Evolutionary conservation across 2,888 invertebrate genomes (phyloP).

Genomic region (Tetropium fuscum): DNA sequence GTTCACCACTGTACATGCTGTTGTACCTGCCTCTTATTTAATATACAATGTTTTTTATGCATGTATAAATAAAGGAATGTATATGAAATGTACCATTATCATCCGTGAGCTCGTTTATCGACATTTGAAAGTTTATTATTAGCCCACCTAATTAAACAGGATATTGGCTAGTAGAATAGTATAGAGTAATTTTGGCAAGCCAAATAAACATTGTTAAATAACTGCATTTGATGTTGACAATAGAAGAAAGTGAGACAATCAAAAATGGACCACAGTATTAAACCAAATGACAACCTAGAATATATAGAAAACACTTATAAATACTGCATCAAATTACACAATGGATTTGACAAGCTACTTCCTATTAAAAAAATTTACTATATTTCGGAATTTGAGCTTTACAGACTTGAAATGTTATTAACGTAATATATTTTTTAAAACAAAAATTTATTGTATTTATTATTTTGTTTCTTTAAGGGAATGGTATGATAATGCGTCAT

Average conservation of each 20-base stretch:
- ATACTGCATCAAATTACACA: conserved; percentile 45
- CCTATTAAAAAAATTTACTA: conserved; percentile 47
- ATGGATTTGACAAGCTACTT: conserved; percentile 45
- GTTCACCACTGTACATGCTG: too few relatives aligned
- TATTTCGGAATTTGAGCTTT: conserved; percentile 47
- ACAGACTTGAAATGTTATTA: conserved; percentile 45
- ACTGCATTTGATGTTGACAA: not conserved
- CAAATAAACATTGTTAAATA: not conserved
- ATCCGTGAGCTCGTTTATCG: too few relatives aligned
- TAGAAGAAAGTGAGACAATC: conserved; percentile 25
- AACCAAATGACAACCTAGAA: conserved; percentile 34
- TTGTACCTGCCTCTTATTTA: too few relatives aligned
- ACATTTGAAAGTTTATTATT: conserved; percentile 4
- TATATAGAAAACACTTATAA: conserved; percentile 44
- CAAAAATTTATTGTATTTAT: not conserved
- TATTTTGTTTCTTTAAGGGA: conserved; percentile 69
- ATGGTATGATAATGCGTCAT: conserved; percentile 91
- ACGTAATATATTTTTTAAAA: conserved; percentile 43
- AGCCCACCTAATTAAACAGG: conserved; percentile 3
- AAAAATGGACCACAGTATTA: conserved; percentile 22
- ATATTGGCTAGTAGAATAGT: not conserved
- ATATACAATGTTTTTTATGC: not conserved
- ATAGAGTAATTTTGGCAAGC: conserved; percentile 5
- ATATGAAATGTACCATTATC: too few relatives aligned
- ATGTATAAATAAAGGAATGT: too few relatives aligned